phyloP scores from a whole-genome alignment of 92 coral and sea anemone genomes.

The Zoanthus solanderi region DNA sequence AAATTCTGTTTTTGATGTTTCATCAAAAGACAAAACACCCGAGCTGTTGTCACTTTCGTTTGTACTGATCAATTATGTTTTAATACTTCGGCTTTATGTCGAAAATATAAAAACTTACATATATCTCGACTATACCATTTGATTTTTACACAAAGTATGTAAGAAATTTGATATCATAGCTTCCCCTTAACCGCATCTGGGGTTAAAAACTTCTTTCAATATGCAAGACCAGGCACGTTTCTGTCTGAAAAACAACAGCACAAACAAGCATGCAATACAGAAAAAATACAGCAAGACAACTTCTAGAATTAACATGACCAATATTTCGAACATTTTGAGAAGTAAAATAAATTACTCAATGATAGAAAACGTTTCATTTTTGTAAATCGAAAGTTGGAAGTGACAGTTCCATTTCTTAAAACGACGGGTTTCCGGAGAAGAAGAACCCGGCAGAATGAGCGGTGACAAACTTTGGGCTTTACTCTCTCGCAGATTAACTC shows the following conservation, averaged over 20 bases:
- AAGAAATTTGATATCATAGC: not conserved
- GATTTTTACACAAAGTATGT: not conserved
- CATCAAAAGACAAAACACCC: not conserved
- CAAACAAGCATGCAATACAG: not conserved
- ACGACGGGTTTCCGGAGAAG: not conserved
- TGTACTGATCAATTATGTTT: not conserved
- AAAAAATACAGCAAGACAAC: not conserved
- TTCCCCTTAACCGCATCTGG: not conserved
- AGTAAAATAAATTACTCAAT: not conserved
- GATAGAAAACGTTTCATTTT: not conserved
- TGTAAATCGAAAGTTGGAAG: not conserved
- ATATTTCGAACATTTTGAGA: not conserved
- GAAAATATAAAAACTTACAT: not conserved
- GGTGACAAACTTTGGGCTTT: not conserved
- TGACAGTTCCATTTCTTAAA: not conserved
- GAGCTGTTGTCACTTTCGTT: not conserved
- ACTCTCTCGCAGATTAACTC: not conserved
- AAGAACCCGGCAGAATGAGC: not conserved
- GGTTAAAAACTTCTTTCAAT: not conserved
- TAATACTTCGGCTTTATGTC: not conserved
- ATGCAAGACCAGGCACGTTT: constrained; percentile 12
- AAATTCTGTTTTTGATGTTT: not conserved
- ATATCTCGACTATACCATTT: not conserved
- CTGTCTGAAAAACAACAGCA: not conserved
- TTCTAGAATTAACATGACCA: not conserved